Evolutionary conservation across 2,888 invertebrate genomes (phyloP), one percentile per base, ranked within the genome.

Genomic region (Hirudinaria manillensis): DNA sequence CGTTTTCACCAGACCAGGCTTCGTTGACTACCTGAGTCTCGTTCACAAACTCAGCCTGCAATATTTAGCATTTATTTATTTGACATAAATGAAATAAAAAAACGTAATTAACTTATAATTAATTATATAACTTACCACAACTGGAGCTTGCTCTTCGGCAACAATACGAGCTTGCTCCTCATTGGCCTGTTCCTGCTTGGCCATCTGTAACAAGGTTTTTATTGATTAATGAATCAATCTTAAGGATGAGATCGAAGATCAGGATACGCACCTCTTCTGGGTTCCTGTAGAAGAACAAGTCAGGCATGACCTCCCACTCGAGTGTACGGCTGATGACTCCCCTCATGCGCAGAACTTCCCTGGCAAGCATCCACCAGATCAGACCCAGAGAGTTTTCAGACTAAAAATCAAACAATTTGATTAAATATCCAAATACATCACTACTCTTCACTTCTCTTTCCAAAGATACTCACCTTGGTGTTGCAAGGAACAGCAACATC

Each of bases 401-500:
- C 90, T 51, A 7, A 10, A 45, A 45, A 36, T 24, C 7, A 29
- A 29, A 68, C 16, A 13, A 19, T 29, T 0, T 67, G 29, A 10
- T 36, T 70, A 24, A 70, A 16, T 34, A 19, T 19, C 0, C 24
- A 34, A 34, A 16, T 32, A 32, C 32, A 29, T 24, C 10, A 6
- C 29, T 24, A 2, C n/a, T 3, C 24, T 24, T 3, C 4, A 24
- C n/a, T 24, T 27, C 3, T 56, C n/a, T n/a, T n/a, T n/a, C n/a
- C n/a, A n/a, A n/a, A n/a, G n/a, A n/a, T n/a, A n/a, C 55, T 55
- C 36, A 90, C 91, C 89, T 98, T 98, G 87, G 94, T 99, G 88
- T 99, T 99, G 89, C 98, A 97, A 78, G 99, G 99, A 85, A 99
- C 97, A 67, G 94, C 93, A 87, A 99, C 95, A 86, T 99, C 99